These are phyloP conservation scores for Agrilus biguttatus DNA, from an alignment of 2,888 invertebrate genomes.

Conservation along the genomic window DNA sequence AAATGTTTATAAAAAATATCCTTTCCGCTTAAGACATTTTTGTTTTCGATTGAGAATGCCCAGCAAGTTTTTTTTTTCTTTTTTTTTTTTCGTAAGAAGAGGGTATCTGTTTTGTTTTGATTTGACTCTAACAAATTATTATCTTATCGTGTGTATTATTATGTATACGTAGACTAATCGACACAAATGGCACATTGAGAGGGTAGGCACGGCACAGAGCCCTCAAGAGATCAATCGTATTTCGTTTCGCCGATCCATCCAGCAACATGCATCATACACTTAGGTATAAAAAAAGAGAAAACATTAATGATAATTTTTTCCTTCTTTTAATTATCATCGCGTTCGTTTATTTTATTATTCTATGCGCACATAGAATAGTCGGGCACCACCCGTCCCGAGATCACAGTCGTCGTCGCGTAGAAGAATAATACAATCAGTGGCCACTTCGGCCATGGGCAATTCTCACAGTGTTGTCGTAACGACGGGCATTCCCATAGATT, in stretches of 20 bases:
- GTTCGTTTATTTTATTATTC: constrained; percentile 20
- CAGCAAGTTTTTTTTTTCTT: no score
- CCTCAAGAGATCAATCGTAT: constrained; percentile 18
- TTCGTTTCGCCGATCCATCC: constrained; percentile 3
- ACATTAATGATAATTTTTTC: no score
- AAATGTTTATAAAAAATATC: no score
- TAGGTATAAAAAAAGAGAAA: no score
- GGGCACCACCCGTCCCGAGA: constrained; percentile 28
- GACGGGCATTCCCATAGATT: constrained; percentile 27
- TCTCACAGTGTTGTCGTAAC: constrained; percentile 40
- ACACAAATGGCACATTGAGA: constrained; percentile 18
- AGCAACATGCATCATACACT: no score
- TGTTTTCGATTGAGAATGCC: no score
- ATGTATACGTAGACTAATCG: constrained; percentile 11
- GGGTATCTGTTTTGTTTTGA: no score
- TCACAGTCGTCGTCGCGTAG: constrained; percentile 34
- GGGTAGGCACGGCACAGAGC: constrained; percentile 18
- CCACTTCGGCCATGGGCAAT: constrained; percentile 37
- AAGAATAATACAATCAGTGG: constrained; percentile 34
- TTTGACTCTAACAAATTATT: no score
- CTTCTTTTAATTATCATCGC: constrained; percentile 3
- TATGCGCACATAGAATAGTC: constrained; percentile 31
- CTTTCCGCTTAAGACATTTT: no score
- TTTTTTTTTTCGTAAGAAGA: no score
- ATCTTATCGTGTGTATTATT: not conserved